These are phyloP conservation scores for Benthosema pterotum DNA, from an alignment of 2,797 vertebrate genomes.

Conservation along the genomic window DNA sequence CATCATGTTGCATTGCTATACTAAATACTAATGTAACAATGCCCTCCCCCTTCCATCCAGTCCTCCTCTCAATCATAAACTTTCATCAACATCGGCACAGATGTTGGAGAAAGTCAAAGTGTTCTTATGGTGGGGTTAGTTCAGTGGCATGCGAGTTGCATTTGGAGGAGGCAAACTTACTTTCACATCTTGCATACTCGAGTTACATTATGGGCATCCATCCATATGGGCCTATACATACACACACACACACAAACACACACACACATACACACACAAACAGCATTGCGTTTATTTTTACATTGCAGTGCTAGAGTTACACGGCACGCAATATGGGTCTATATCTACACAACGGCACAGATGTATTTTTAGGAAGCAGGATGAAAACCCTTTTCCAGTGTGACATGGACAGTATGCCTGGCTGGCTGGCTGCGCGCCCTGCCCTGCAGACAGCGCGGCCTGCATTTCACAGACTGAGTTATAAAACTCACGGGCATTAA, in stretches of 20 bases:
- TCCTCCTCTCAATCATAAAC: conserved; percentile 22
- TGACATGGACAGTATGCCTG: neutral
- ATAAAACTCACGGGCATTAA: neutral
- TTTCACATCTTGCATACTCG: neutral
- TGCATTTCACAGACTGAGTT: neutral
- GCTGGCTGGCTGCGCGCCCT: neutral
- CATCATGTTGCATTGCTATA: too few species aligned
- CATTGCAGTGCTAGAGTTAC: too few species aligned
- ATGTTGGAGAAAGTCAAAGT: conserved; percentile 2
- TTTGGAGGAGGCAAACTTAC: conserved; percentile 1
- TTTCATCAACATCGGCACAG: too few species aligned
- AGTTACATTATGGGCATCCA: neutral
- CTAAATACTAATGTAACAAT: neutral
- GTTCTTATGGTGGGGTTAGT: neutral
- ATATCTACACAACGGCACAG: too few species aligned
- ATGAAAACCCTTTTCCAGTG: neutral
- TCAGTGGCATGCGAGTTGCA: neutral
- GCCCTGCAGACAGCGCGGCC: neutral
- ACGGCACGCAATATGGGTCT: too few species aligned
- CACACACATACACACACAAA: neutral
- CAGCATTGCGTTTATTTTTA: too few species aligned
- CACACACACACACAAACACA: neutral
- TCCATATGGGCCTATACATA: too few species aligned
- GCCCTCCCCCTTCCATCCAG: neutral
- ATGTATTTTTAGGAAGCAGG: too few species aligned